Evolutionary conservation across 2,113 vertebrate species (phyloP), one percentile per base, ranked within the genome.

Genomic region (Carollia perspicillata): DNA sequence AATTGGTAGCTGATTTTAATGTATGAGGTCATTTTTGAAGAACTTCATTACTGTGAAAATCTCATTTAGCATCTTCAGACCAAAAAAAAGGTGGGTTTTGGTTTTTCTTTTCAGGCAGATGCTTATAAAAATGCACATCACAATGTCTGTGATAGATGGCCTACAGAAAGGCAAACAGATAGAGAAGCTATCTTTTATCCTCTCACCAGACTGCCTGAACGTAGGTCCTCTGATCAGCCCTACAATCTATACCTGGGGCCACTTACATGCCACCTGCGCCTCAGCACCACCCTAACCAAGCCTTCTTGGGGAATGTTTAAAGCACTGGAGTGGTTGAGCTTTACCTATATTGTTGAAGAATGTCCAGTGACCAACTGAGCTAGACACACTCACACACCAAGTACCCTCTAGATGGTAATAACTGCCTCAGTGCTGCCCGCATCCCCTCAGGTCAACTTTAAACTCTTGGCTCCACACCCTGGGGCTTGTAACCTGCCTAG

Each of bases 41-140:
- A 95, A 71, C 23, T 71, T 96, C 65, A 95, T 93, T 96, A 78
- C 53, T 90, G 20, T 85, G 84, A 96, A 87, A 96, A 88, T 68
- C 12, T 65, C 63, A 85, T 74, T 96, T 94, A 90, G 17, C 26
- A 42, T 49, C 37, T 42, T 28, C 13, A 49, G 37, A 5, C 18
- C 2, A 42, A 58, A 22, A n/a, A 14, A 35, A 35, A 3, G 5
- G 4, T 66, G 6, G 11, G 40, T 80, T 91, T 84, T 78, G 20
- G 75, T 60, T 95, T 71, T 92, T 92, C 55, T 69, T 28, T 86
- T 90, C 35, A 87, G 20, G 9, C 37, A 78, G 58, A 60, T 83
- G 47, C 92, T 81, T 86, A 75, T 49, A 84, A 96, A 96, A 77
- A 69, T 40, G 28, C 79, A 22, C 55, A 58, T 65, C 20, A 55